Evolutionary conservation across 2,113 vertebrate species (phyloP), one percentile per base, ranked within the genome.

Genomic region (Gobius niger): DNA sequence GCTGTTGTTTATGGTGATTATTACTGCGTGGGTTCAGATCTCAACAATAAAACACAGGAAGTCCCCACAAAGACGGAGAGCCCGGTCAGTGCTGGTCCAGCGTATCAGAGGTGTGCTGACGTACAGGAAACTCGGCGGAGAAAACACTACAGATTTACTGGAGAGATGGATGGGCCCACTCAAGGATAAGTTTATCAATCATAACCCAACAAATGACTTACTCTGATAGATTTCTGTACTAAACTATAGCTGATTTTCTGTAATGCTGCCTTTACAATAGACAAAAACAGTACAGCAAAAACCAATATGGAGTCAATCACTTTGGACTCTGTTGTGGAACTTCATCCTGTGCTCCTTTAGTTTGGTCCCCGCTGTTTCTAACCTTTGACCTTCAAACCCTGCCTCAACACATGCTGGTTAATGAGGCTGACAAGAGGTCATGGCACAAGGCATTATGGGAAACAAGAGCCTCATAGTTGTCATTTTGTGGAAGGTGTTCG

Each of bases 351-450:
- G 15, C 9, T 19, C 18, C 52, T 54, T 16, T 11, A 5, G 52
- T 24, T 54, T 54, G 3, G 18, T 12, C 1, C 52, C 73, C 78
- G 82, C 81, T 84, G 86, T 85, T 80, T 82, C 78, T 87, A 81
- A 62, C 92, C 90, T 9, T 40, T 9, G 57, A 60, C 41, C 90
- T 68, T 76, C 46, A 72, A 84, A 76, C 80, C 50, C 18, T 66
- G 68, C 66, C 52, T 44, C 8, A 54, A 41, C 65, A 63, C 80
- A 82, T 78, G 82, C 83, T 85, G 77, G 78, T 89, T 93, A 89
- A 96, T 94, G 87, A 63, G 78, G 61, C 51, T n/a, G 40, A 60
- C 57, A 41, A 49, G 44, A 60, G 56, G 63, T 6, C 4, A 60
- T 44, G 44, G 42, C 51, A 46, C 50, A n/a, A 51, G 65, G 51